phyloP scores from a whole-genome alignment of 1,140 invertebrate species.

The Harpegnathos saltator region DNA sequence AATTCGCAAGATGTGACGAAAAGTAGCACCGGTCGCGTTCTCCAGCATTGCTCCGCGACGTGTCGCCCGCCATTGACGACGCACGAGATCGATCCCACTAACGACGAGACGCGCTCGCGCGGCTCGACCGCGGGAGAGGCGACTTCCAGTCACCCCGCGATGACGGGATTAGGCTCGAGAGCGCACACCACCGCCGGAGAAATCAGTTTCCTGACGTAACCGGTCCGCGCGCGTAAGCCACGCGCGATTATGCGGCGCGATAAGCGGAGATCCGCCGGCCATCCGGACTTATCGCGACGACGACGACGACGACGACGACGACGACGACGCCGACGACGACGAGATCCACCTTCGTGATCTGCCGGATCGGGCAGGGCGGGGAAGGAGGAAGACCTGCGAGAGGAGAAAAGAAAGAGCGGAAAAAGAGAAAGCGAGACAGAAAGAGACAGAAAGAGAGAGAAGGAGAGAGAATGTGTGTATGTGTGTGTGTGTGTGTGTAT shows the following conservation, averaged over 20 bases:
- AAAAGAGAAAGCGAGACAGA: no score
- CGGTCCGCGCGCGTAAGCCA: conserved; percentile 39
- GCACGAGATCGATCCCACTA: not conserved
- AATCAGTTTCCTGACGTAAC: conserved; percentile 65
- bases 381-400: not conserved
- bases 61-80: no score
- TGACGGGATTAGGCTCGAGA: not conserved
- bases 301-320: conserved; percentile 9
- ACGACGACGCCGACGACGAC: conserved; percentile 16
- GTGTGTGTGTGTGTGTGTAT: no score
- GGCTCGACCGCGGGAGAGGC: not conserved
- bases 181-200: conserved; percentile 18
- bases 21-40: no score
- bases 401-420: not conserved
- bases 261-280: conserved; percentile 63
- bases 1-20: no score
- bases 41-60: no score
- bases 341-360: conserved; percentile 54
- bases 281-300: conserved; percentile 60
- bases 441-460: no score
- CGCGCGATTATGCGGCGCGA: conserved; percentile 57
- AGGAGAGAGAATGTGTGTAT: no score
- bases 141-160: not conserved
- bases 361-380: not conserved
- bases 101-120: not conserved